A percentile compares a stretch with the other conserved stretches of the same genome.
These are phyloP conservation scores for Petrolisthes manimaculis DNA, from an alignment of 2,888 invertebrate species.

Conservation along the genomic window DNA sequence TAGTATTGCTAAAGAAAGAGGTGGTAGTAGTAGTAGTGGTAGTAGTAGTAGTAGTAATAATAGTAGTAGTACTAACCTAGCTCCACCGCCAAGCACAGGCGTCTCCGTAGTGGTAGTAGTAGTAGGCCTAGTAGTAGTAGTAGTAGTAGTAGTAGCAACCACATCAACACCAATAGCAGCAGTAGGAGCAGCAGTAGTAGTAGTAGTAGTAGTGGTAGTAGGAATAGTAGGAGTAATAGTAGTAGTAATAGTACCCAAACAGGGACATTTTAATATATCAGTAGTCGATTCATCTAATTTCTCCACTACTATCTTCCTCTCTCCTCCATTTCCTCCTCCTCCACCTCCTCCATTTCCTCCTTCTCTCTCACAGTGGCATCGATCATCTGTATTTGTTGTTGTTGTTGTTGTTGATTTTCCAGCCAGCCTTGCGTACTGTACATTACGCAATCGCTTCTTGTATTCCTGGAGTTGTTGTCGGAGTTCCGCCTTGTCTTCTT, in stretches of 20 bases:
- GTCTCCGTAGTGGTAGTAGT: not conserved
- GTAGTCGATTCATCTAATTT: too few species aligned
- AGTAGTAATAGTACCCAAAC: constrained; percentile 66
- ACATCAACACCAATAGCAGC: not conserved
- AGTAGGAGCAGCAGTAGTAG: not conserved
- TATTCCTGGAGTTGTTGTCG: constrained; percentile 31
- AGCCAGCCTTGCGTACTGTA: not conserved
- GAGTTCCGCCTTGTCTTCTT: constrained; percentile 40
- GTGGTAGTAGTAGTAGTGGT: too few species aligned
- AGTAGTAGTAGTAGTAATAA: too few species aligned
- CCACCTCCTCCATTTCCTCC: constrained; percentile 69
- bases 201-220: not conserved
- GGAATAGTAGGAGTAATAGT: not conserved
- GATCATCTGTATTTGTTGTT: not conserved
- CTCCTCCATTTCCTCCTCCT: constrained; percentile 61
- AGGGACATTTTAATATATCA: too few species aligned
- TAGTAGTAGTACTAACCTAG: constrained; percentile 3
- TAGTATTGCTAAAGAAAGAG: too few species aligned
- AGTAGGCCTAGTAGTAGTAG: not conserved
- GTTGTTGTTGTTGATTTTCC: not conserved
- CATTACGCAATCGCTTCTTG: constrained; percentile 19
- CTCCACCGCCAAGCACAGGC: constrained; percentile 6
- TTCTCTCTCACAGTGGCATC: constrained; percentile 66
- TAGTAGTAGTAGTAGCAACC: not conserved
- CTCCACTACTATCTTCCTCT: too few species aligned